Evolutionary conservation across 2,888 invertebrate genomes (phyloP).

Genomic region (Gymnosoma rotundatum): DNA sequence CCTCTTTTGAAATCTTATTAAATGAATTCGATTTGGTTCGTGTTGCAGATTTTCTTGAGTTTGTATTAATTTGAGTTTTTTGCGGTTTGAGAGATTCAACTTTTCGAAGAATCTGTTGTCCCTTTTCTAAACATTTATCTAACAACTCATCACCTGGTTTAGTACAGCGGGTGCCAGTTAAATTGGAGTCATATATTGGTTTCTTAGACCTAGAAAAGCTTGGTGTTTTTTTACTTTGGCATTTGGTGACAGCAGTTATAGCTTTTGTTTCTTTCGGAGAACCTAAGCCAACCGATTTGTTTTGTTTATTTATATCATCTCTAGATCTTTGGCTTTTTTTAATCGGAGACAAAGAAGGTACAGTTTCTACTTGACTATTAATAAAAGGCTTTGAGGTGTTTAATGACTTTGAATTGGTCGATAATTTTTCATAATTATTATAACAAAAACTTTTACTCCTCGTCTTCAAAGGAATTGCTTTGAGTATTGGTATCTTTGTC

Average conservation of each 20-base stretch:
- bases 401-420: neutral
- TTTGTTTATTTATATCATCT: neutral
- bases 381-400: neutral
- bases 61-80: constrained; percentile 53
- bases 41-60: constrained; percentile 57
- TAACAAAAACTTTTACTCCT: constrained; percentile 79
- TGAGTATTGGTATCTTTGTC: constrained; percentile 84
- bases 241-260: neutral
- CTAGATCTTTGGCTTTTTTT: neutral
- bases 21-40: constrained; percentile 42
- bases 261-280: neutral
- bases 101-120: constrained; percentile 80
- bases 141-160: constrained; percentile 77
- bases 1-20: constrained; percentile 51
- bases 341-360: neutral
- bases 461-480: constrained; percentile 75
- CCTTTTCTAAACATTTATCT: constrained; percentile 81
- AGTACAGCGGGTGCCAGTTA: constrained; percentile 36
- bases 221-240: neutral
- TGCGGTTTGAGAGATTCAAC: constrained; percentile 78
- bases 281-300: neutral
- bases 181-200: neutral
- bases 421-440: constrained; percentile 10
- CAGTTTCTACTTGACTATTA: neutral
- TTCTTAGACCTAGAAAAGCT: neutral